A percentile compares a stretch with the other conserved stretches of the same genome.
Evolutionary conservation across 2,888 invertebrate species (phyloP).

Genomic region (Colostygia pectinataria): DNA sequence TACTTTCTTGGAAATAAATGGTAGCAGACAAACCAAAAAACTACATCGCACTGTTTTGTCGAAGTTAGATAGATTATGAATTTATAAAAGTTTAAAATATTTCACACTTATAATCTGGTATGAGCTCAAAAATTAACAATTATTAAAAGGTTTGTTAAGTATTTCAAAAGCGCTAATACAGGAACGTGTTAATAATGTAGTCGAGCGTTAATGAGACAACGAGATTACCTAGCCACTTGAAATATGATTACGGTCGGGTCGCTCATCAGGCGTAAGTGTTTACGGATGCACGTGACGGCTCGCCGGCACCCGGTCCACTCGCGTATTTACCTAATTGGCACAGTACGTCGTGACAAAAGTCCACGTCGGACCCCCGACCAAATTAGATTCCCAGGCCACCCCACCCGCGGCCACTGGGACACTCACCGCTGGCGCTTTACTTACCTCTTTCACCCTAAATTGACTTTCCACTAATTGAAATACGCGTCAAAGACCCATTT

Average conservation of each 20-base stretch:
- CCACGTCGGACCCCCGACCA: constrained; percentile 54
- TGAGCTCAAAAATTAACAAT: constrained; percentile 21
- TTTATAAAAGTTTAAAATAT: no score
- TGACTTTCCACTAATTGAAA: constrained; percentile 72
- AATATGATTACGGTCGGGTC: constrained; percentile 64
- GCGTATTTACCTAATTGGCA: constrained; percentile 78
- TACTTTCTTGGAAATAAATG: background rate
- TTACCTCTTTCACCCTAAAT: constrained; percentile 76
- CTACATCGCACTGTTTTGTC: no score
- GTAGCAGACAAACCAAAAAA: no score
- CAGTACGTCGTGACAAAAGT: constrained; percentile 74
- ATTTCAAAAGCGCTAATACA: constrained; percentile 46
- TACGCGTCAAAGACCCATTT: constrained; percentile 55
- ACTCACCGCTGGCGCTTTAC: constrained; percentile 52
- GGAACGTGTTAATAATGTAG: constrained; percentile 53
- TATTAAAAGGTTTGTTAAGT: constrained; percentile 40
- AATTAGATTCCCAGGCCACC: constrained; percentile 69
- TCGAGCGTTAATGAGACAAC: constrained; percentile 54
- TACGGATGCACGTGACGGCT: constrained; percentile 66
- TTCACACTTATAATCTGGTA: background rate
- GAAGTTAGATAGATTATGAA: no score
- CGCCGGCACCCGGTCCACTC: constrained; percentile 37
- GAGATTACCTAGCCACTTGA: constrained; percentile 56
- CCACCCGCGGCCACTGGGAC: constrained; percentile 39
- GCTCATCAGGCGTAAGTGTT: constrained; percentile 67